Base-by-base conservation (phyloP, 2,113 vertebrate genomes). In the Neolamprologus hecqui region DNA sequence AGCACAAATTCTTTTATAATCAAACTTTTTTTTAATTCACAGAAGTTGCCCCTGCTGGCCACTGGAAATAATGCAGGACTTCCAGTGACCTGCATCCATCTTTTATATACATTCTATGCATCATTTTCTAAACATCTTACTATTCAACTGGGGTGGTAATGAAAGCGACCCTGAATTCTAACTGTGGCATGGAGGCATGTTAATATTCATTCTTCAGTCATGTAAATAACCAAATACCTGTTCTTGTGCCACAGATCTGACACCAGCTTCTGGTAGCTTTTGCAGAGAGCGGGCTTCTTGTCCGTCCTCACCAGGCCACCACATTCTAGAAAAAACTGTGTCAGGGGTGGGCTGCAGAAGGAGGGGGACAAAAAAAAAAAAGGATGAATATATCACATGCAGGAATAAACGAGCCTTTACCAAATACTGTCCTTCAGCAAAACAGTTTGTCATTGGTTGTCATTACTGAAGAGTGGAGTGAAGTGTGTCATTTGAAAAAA, bases 191-290 rank as follows among this genome's bases (percentile, higher is more conserved):
- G 21, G 40, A 17, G 3, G 21, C 42, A 75, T 31, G 42, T 77
- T 77, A 33, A 51, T 49, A 49, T 12, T 77, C 42, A 31, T 12
- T 75, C 42, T 49, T 49, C 23, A 77, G 12, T 19, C 40, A 53
- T 42, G 26, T 12, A 15, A n/a, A 77, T 49, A 12, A 15, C 4
- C 23, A 17, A 57, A 80, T 12, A 89, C 87, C 98, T 98, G 97
- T 97, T 99, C 94, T 99, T 99, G 96, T 99, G 98, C 99, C 99
- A 99, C 17, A 99, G 96, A 86, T 99, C 99, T 4, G 97, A 97
- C 93, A 99, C 97, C 10, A 99, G 97, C 90, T 99, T 99, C 95
- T 99, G 98, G 92, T 99, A 99, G 96, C 98, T 99, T 96, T 98
- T 99, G 94, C 97, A 99, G 88, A 99, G 98, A 3, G 98, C 98